Evolutionary conservation across 2,797 vertebrate genomes (phyloP).

Genomic region (Salarias fasciatus): DNA sequence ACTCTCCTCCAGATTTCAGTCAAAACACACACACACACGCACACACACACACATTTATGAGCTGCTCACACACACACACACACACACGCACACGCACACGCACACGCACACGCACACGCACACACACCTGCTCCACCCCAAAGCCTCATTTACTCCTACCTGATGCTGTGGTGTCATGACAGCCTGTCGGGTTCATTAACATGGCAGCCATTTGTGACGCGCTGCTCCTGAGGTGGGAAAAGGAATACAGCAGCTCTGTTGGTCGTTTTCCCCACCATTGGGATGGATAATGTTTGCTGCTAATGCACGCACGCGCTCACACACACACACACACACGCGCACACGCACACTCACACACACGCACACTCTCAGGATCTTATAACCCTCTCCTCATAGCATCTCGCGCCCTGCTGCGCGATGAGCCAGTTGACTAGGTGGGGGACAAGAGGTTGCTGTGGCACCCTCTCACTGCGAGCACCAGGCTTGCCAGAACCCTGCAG

Average conservation of each 20-base stretch:
- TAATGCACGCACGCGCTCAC: conserved; percentile 28
- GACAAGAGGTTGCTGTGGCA: conserved; percentile 64
- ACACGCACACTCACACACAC: conserved; percentile 19
- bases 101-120: conserved; percentile 31
- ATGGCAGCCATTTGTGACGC: conserved; percentile 77
- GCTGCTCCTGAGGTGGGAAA: conserved; percentile 73
- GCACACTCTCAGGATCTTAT: conserved; percentile 15
- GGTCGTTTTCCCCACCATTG: conserved; percentile 41
- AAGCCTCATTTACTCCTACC: conserved; percentile 83
- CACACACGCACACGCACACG: conserved; percentile 56
- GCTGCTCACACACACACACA: conserved; percentile 32
- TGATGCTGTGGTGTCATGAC: conserved; percentile 83
- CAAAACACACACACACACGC: conserved; percentile 33
- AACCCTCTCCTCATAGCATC: conserved; percentile 39
- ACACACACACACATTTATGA: conserved; percentile 35
- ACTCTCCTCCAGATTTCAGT: conserved; percentile 49
- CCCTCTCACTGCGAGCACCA: conserved; percentile 63
- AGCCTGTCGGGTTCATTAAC: conserved; percentile 84
- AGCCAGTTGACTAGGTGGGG: conserved; percentile 61
- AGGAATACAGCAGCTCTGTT: conserved; percentile 57
- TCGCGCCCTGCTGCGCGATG: conserved; percentile 38
- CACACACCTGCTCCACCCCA: conserved; percentile 79
- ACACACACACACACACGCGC: conserved; percentile 20
- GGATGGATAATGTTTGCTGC: conserved; percentile 64
- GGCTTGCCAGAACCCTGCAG: conserved; percentile 62